A percentile compares a stretch with the other conserved stretches of the same genome.
Conservation (phyloP, 2,797 vertebrate species). For the Denticeps clupeoides region DNA sequence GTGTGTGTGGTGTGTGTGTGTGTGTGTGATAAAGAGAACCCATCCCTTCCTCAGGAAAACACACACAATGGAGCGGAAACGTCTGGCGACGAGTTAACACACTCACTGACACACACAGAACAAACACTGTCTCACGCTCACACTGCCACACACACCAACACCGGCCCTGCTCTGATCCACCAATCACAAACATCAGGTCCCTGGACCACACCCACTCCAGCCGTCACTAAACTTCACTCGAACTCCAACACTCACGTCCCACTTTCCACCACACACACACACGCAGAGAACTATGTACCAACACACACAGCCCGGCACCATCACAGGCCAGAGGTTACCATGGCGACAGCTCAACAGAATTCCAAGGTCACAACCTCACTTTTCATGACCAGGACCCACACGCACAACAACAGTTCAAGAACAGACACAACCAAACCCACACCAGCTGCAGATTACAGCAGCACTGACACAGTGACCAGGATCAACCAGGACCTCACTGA, state of each 20-base stretch:
- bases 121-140: not conserved
- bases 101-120: constrained; percentile 29
- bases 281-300: constrained; percentile 1
- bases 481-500: no score
- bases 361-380: not conserved
- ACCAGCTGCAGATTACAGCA: no score
- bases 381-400: no score
- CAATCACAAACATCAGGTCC: not conserved
- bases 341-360: not conserved
- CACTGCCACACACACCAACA: not conserved
- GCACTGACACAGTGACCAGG: no score
- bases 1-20: not conserved
- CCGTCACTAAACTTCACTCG: not conserved
- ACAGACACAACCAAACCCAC: not conserved
- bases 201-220: not conserved
- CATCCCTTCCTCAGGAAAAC: constrained; percentile 60
- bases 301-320: not conserved
- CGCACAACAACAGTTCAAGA: not conserved
- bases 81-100: constrained; percentile 43
- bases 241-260: not conserved
- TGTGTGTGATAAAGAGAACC: constrained; percentile 45
- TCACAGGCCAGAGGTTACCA: not conserved
- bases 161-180: constrained; percentile 2
- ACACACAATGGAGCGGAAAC: constrained; percentile 63
- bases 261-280: not conserved